Conservation (phyloP, 2,113 vertebrate species). For the Xiphorhynchus elegans region DNA sequence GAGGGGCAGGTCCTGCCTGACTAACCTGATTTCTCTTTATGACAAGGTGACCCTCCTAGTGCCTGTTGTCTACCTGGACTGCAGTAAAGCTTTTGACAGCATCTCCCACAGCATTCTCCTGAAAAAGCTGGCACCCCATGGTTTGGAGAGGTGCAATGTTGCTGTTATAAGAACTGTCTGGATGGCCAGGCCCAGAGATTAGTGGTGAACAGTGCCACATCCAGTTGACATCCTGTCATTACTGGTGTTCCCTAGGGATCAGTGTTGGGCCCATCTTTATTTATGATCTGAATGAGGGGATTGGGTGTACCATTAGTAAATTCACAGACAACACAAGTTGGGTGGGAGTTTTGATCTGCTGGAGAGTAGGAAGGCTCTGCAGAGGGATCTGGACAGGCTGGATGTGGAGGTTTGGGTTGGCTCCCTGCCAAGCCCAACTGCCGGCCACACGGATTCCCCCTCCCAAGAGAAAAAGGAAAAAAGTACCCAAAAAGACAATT, state of each 20-base stretch:
- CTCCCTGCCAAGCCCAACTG: too few species aligned
- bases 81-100: not conserved
- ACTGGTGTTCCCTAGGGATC: not conserved
- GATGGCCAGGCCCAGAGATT: not conserved
- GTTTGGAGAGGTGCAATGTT: too few species aligned
- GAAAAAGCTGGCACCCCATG: not conserved
- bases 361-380: not conserved
- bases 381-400: not conserved
- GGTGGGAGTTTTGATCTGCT: accelerated
- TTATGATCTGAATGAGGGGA: not conserved
- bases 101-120: not conserved
- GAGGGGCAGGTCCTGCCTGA: not conserved
- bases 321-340: not conserved
- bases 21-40: not conserved
- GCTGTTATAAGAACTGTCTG: not conserved
- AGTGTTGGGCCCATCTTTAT: not conserved
- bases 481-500: too few species aligned
- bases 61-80: not conserved
- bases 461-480: too few species aligned
- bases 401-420: too few species aligned
- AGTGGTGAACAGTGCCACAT: accelerated
- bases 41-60: not conserved
- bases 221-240: accelerated
- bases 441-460: too few species aligned
- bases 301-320: not conserved